Percentiles rank a stretch among this genome's conserved stretches.
These are phyloP conservation scores for Drosophila varians DNA, from an alignment of 1,140 invertebrate species.

Conservation along the genomic window DNA sequence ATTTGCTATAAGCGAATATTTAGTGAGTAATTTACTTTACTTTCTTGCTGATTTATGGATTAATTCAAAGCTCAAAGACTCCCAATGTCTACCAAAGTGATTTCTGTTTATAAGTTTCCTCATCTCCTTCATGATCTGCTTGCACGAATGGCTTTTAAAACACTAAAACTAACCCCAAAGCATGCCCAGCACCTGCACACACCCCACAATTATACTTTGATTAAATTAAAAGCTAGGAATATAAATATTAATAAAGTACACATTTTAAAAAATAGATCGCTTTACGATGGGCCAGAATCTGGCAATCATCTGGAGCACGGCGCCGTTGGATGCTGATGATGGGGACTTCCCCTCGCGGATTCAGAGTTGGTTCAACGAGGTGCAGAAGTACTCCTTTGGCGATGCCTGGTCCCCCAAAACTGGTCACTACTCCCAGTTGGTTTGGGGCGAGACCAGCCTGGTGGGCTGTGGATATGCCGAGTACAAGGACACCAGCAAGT, in stretches of 20 bases:
- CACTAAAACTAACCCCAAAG: constrained; percentile 65
- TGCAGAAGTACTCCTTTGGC: constrained; percentile 88
- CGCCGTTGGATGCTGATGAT: constrained; percentile 86
- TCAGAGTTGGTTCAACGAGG: constrained; percentile 92
- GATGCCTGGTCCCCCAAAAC: constrained; percentile 87
- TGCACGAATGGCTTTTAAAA: constrained; percentile 59
- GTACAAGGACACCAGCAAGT: constrained; percentile 89
- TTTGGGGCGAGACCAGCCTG: constrained; percentile 91
- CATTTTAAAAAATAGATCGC: constrained; percentile 84
- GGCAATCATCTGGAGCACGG: constrained; percentile 91
- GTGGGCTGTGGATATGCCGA: constrained; percentile 93
- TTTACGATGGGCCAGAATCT: constrained; percentile 93
- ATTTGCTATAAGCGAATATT: neutral
- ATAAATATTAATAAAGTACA: neutral
- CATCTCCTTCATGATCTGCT: constrained; percentile 22
- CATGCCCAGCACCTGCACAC: constrained; percentile 22
- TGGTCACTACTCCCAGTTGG: constrained; percentile 93
- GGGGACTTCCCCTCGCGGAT: constrained; percentile 91
- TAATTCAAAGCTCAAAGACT: neutral
- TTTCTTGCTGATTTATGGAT: neutral
- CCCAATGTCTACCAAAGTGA: neutral
- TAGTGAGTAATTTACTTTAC: constrained; percentile 3
- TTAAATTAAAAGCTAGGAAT: neutral
- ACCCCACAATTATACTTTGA: neutral
- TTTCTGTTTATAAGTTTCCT: constrained; percentile 19